These are phyloP conservation scores for Pollenia griseotomentosa DNA, from an alignment of 2,888 invertebrate species.

Conservation along the genomic window DNA sequence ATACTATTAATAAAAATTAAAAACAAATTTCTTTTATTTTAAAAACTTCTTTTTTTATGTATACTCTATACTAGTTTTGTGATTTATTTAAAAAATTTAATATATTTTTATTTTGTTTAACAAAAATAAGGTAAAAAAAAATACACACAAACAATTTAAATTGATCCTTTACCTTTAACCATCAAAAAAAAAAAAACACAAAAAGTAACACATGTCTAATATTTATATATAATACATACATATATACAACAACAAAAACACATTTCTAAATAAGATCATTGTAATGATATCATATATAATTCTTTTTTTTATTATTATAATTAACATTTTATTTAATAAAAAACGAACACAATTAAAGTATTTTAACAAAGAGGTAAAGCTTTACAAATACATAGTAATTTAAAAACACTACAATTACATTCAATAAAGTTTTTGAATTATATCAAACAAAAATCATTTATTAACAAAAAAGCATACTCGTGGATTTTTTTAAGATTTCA, in stretches of 20 bases:
- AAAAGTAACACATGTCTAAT: constrained; percentile 56
- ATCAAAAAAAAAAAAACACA: constrained; percentile 6
- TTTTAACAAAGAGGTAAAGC: constrained; percentile 61
- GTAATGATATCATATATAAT: constrained; percentile 55
- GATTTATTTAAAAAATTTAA: constrained; percentile 59
- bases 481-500: background rate
- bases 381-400: constrained; percentile 39
- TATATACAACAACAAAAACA: constrained; percentile 45
- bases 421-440: constrained; percentile 53
- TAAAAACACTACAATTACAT: background rate
- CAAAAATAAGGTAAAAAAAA: constrained; percentile 39
- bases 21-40: constrained; percentile 35
- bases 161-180: constrained; percentile 58
- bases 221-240: constrained; percentile 25
- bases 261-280: constrained; percentile 58
- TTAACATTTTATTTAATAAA: constrained; percentile 39
- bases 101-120: constrained; percentile 57
- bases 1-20: constrained; percentile 2
- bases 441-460: constrained; percentile 7
- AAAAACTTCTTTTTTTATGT: constrained; percentile 21
- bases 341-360: constrained; percentile 43
- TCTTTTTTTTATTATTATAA: constrained; percentile 20
- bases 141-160: constrained; percentile 3
- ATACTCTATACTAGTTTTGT: constrained; percentile 54
- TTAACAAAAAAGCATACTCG: background rate